Base-by-base conservation (phyloP, 2,888 invertebrate species). In the Torymus texanus region DNA sequence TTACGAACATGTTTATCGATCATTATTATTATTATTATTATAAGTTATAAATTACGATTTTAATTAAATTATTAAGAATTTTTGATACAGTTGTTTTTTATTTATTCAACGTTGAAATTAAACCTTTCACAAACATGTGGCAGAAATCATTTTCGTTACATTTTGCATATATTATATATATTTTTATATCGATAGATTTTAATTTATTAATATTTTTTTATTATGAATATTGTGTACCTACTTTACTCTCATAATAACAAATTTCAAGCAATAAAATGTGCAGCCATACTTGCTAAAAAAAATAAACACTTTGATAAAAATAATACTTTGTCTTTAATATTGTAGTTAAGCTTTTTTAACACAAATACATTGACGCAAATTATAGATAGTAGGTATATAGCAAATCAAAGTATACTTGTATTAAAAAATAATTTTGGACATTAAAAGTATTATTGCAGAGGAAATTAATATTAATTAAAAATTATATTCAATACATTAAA, bases 21-120 rank as follows among this genome's bases (percentile, higher is more conserved):
- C 73, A 75, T 78, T 78, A 78, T 21, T 21, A 21, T 78, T 78
- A 78, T 21, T 21, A 21, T 75, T 66, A 68, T 75, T 66, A 68
- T 68, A 66, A 77, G 56, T 62, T 68, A 62, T 59, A 21, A 71
- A 72, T 81, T 71, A 75, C 67, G 56, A 78, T 81, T 81, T 78
- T 81, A 81, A 81, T 81, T 81, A 75, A 78, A 81, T 78, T 78
- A 78, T 78, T 76, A 75, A 78, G 67, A 58, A 78, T 75, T 78
- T 81, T 78, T 59, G 18, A 78, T 78, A 67, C 11, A 24, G 62
- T 71, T 63, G 70, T 77, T 75, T 74, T 41, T 80, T 62, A 79
- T 79, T 79, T 78, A 73, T 53, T 65, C 21, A 55, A 5, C 5
- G 14, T 68, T 68, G 13, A 12, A 24, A 21, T 68, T 51, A 11